Base-by-base conservation (phyloP, 2,888 invertebrate species). In the Helicoverpa assulta region DNA sequence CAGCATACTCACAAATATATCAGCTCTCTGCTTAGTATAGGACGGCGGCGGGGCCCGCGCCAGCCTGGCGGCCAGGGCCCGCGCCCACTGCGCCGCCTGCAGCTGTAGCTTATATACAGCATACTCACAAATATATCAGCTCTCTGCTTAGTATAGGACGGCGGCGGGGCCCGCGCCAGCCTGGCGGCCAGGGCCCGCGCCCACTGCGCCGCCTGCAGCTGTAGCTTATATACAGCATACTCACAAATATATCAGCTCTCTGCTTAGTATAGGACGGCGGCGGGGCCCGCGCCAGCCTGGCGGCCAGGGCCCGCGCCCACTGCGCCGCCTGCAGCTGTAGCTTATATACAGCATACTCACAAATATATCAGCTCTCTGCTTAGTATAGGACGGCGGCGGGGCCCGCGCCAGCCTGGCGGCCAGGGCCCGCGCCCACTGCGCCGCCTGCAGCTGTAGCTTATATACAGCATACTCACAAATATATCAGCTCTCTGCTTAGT, bases 1-100 rank as follows among this genome's bases (percentile, higher is more conserved):
- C n/a, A 33, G 2, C 5, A 7, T 37, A 72, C 74, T 76, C 52
- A 76, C 74, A 21, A 91, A 89, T 67, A 93, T 92, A 2, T 82
- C 84, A 2, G 83, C 85, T 0, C 93, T 59, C 81, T 89, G 86
- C 5, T 69, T 43, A 16, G 83, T 70, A 83, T 89, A 88, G 26
- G 88, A 81, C 68, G 90, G 88, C 8, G 81, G 83, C 60, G 88
- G 85, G 43, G 90, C 87, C 66, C 89, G 87, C 26, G 91, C 88
- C 3, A 94, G 91, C 0, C 92, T 81, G 0, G 90, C 90, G 63
- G 94, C 92, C 5, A 99, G 96, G 71, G 97, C 97, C 90, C 98
- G 98, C 54, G 98, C 98, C 93, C 99, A 98, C 78, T 97, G 97
- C 77, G 98, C 96, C 16, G 98, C 97, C 89, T 98, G 98, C 63